Base-by-base conservation (phyloP, 2,888 invertebrate genomes). In the Thereva unica region DNA sequence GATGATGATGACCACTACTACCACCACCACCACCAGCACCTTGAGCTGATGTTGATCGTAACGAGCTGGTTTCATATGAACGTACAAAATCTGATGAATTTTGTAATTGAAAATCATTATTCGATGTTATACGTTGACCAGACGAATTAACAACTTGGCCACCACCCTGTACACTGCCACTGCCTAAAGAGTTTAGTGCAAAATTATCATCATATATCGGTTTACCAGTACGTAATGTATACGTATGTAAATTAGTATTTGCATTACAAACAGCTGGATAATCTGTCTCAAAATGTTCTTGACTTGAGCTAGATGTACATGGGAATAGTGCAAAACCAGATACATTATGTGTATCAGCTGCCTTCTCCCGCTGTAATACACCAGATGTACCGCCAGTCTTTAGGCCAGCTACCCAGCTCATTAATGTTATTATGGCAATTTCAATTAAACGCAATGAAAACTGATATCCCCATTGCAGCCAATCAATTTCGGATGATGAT, bases 381-480 rank as follows among this genome's bases (percentile, higher is more conserved):
- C 71, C 70, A 40, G 69, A 69, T 12, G 9, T 56, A 4, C 75
- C 71, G 55, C 75, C 84, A 3, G 85, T 85, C 76, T 86, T 87
- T 35, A 91, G 83, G 63, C 93, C 92, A 54, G 93, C 92, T 7
- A 95, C 93, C 86, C 93, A 95, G 0, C 91, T 91, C 73, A 94
- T 84, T 64, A 93, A 84, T 4, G 90, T 89, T 73, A 95, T 92
- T 75, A 95, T 91, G n/a, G 90, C 87, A 53, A 95, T 87, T 81
- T 96, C 96, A 63, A 94, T 86, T 5, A 94, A 83, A 37, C 95
- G 86, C 61, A 94, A 85, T 0, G 91, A 90, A 75, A 93, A 89
- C 76, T 95, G 93, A 82, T 92, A 95, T 23, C 92, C 90, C 93
- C 94, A 95, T 84, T 95, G 90, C 4, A 94, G 84, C 96, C 96